Evolutionary conservation across 1,140 invertebrate species (phyloP).

Genomic region (Vanessa tameamea): DNA sequence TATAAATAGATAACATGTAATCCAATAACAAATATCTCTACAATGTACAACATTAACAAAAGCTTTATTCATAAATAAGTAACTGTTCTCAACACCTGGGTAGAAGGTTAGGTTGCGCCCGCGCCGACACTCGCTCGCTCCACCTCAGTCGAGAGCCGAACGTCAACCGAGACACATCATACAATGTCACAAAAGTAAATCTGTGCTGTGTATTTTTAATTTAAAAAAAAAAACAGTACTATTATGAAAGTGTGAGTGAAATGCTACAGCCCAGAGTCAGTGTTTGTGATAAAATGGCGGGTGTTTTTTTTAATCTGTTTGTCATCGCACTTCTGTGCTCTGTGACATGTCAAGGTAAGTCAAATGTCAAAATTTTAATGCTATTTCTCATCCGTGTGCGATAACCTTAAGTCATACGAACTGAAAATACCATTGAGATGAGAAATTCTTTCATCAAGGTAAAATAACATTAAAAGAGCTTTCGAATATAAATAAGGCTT

Average conservation of each 20-base stretch:
- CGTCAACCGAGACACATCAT: constrained; percentile 38
- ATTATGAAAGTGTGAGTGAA: constrained; percentile 60
- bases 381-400: background rate
- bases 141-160: constrained; percentile 43
- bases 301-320: constrained; percentile 45
- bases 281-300: constrained; percentile 52
- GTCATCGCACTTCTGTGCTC: constrained; percentile 42
- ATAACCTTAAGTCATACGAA: background rate
- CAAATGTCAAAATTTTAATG: constrained; percentile 39
- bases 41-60: background rate
- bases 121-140: constrained; percentile 15
- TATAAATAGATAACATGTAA: background rate
- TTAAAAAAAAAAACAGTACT: constrained; percentile 31
- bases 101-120: constrained; percentile 40
- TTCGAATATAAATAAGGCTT: too few species aligned
- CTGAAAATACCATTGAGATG: background rate
- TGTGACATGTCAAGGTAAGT: constrained; percentile 71
- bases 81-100: constrained; percentile 43
- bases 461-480: too few species aligned
- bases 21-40: background rate
- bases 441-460: background rate
- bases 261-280: constrained; percentile 73
- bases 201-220: constrained; percentile 34
- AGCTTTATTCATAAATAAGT: constrained; percentile 23
- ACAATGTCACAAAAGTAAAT: constrained; percentile 40